Evolutionary conservation across 2,797 vertebrate genomes (phyloP).

Genomic region (Coluber constrictor): DNA sequence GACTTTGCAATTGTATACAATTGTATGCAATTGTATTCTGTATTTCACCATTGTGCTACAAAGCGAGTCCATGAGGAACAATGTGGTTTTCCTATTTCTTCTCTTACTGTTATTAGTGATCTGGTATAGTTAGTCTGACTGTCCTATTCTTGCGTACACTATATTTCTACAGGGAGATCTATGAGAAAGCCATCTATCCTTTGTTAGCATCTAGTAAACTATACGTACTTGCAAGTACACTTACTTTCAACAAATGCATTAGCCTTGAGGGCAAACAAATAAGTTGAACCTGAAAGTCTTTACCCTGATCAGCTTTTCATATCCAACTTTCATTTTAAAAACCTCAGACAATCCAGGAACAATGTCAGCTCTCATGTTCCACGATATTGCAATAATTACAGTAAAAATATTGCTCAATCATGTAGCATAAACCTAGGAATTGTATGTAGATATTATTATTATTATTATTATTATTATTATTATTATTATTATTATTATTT

Average conservation of each 20-base stretch:
- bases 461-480: too few relatives aligned
- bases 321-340: neutral
- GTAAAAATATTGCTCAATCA: neutral
- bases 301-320: neutral
- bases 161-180: neutral
- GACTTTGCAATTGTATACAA: neutral
- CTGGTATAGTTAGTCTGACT: too few relatives aligned
- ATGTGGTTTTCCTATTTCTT: neutral
- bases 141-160: neutral
- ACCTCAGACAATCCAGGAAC: neutral
- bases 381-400: neutral
- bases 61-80: neutral
- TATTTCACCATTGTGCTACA: neutral
- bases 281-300: neutral
- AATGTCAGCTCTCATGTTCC: neutral
- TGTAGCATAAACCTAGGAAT: neutral
- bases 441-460: neutral
- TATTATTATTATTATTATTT: too few relatives aligned
- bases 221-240: neutral
- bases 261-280: neutral
- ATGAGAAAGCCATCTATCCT: neutral
- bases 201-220: neutral
- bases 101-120: neutral
- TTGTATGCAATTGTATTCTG: neutral
- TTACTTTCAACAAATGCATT: neutral